Base-by-base conservation (phyloP, 2,797 vertebrate genomes). In the Taenioides sp. region DNA sequence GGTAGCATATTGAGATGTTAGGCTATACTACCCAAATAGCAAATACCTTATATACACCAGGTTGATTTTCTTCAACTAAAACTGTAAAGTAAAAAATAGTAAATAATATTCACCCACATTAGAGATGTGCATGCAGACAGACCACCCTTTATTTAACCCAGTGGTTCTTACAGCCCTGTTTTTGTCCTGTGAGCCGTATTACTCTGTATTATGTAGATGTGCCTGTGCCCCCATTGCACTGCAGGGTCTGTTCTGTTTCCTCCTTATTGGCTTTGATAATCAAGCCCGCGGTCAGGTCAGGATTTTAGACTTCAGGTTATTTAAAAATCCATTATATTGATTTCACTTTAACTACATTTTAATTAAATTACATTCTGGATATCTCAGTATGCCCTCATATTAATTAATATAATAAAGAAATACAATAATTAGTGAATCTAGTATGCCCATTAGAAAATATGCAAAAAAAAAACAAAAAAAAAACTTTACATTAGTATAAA, bases 241-340 rank as follows among this genome's bases (percentile, higher is more conserved):
- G 73, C 68, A 75, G 60, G 58, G 75, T 79, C 87, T 87, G 87
- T 55, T 88, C 71, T 78, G 17, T 75, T 76, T 89, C 77, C 18
- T 0, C 11, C 20, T 84, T 58, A 85, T 83, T 82, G 77, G 80
- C 47, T 62, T 28, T 79, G 80, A 66, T 65, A 23, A 25, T 52
- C 47, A 89, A 78, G 62, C 68, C 52, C 49, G 65, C 49, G 12
- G 55, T 37, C 11, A 68, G 22, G 61, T 20, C 22, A 43, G n/a
- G 34, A 43, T 71, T 68, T 62, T 57, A 62, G 59, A 25, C 37
- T 50, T 78, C 64, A 68, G 31, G 43, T 69, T 72, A 83, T 47
- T 63, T 49, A n/a, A 60, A 54, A 74, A 72, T 76, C 52, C 0
- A 72, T 70, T 63, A 14, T 43, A 63, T 37, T 37, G 28, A 63